Evolutionary conservation across 2,797 vertebrate species (phyloP).

Genomic region (Leucoraja ocellata): DNA sequence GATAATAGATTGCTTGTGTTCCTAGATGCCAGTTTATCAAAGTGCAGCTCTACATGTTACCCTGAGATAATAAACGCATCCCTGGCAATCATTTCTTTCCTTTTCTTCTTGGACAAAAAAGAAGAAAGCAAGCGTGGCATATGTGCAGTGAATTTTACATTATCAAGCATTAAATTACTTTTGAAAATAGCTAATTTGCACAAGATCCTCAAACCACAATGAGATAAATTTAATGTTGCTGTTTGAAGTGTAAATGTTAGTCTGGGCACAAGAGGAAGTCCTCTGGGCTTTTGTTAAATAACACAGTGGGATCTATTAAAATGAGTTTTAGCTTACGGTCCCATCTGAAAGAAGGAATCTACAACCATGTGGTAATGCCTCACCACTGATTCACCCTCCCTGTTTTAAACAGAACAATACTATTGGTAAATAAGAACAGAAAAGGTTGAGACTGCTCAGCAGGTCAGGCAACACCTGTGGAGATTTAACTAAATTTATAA

Average conservation of each 20-base stretch:
- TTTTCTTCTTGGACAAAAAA: not conserved
- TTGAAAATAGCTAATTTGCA: not conserved
- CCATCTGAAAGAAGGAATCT: not conserved
- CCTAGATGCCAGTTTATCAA: conserved; percentile 13
- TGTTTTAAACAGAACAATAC: no score
- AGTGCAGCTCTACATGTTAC: not conserved
- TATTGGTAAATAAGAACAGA: no score
- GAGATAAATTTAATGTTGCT: not conserved
- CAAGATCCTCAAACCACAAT: not conserved
- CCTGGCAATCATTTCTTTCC: not conserved
- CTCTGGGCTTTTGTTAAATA: not conserved
- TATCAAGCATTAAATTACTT: conserved; percentile 11
- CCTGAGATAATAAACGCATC: conserved; percentile 8
- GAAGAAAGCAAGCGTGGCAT: conserved; percentile 1
- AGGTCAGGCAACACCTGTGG: no score
- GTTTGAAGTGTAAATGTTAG: not conserved
- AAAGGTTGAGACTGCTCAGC: no score
- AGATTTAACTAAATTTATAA: no score
- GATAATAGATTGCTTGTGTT: not conserved
- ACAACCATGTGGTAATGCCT: not conserved
- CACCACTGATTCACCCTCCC: no score
- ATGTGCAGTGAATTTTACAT: not conserved
- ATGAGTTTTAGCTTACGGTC: not conserved
- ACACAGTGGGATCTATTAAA: not conserved
- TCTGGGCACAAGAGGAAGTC: not conserved